Evolutionary conservation across 2,113 vertebrate genomes (phyloP), one percentile per base, ranked within the genome.

Genomic region (Acrocephalus arundinaceus): DNA sequence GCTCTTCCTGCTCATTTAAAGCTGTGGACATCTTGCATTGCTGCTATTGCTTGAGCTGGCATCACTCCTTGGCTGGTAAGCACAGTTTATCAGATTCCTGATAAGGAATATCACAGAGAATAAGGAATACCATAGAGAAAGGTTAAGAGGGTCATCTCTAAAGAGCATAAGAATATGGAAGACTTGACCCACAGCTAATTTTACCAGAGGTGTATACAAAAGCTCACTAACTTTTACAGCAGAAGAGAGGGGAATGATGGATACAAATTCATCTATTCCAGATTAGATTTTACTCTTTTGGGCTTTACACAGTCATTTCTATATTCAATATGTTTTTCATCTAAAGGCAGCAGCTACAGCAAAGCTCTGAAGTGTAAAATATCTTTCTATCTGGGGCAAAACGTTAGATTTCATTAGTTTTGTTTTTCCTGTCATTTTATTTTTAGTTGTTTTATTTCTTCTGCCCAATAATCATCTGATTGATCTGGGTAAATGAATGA

Each of bases 391-490:
- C 48, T 57, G 48, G 43, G 72, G 15, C 54, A 87, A 89, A 95
- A 78, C 4, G 1, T 58, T 52, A 55, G 16, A 78, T 81, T 89
- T 61, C 65, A 46, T 88, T 88, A 52, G 65, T 41, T 93, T 74
- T 81, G 73, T 8, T 96, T 93, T 76, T 76, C 66, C 41, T 54
- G 33, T 37, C 11, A 2, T 87, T 68, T 84, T 77, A 75, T 92
- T 94, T 96, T 94, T 10, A 90, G 88, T 83, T 73, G 41, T 73
- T 87, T 74, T 93, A 28, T 63, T 95, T 88, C 61, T 86, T 67
- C 72, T 88, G 37, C 31, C 35, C 84, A 78, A 4, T 70, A 67
- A 87, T 73, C 8, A 21, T 83, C 51, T 45, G 78, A 91, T 0
- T 88, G 77, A 95, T 84, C 55, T 52, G 35, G 54, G 87, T 83